Conservation (phyloP, 2,888 invertebrate genomes). For the Elegia similella region DNA sequence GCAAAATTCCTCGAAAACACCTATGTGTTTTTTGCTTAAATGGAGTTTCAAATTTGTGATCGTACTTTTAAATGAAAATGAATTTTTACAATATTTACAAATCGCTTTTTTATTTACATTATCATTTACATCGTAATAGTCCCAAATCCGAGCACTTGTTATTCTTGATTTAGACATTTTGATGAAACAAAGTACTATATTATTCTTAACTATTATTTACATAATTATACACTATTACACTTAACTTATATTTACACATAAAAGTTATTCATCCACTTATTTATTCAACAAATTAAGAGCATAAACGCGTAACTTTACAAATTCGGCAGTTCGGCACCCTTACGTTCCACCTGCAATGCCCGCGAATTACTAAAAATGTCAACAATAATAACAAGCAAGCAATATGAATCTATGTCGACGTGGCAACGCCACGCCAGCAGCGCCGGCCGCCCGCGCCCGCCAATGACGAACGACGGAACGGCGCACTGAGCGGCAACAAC, state of each 20-base stretch:
- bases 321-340: too few relatives aligned
- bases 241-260: background rate
- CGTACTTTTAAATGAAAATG: background rate
- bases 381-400: too few relatives aligned
- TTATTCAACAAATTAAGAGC: too few relatives aligned
- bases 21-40: background rate
- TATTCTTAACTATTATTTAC: background rate
- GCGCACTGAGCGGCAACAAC: too few relatives aligned
- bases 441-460: too few relatives aligned
- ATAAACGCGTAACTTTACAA: too few relatives aligned
- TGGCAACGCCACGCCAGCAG: too few relatives aligned
- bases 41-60: background rate
- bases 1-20: background rate
- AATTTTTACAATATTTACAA: conserved; percentile 1
- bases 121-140: background rate
- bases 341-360: too few relatives aligned
- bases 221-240: background rate
- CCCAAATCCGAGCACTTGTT: background rate
- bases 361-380: too few relatives aligned
- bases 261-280: background rate
- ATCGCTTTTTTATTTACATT: background rate
- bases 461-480: too few relatives aligned
- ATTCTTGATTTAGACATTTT: background rate
- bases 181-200: background rate
- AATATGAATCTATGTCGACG: too few relatives aligned